phyloP scores from a whole-genome alignment of 2,113 vertebrate genomes.

The Rhadina sibilatrix region DNA sequence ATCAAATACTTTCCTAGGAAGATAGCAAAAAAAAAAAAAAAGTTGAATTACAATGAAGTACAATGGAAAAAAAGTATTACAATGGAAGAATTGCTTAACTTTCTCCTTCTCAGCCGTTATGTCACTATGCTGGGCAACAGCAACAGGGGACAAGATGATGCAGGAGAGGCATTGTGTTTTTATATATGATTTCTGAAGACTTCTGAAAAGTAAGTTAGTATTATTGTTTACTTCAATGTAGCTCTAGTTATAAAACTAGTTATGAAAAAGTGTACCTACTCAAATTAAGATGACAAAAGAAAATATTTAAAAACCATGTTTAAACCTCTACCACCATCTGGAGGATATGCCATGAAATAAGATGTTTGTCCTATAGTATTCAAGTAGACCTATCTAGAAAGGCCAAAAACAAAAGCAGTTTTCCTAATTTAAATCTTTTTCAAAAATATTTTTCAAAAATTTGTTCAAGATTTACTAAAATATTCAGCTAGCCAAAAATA shows the following conservation, averaged over 20 bases:
- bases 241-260: neutral
- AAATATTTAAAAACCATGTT: neutral
- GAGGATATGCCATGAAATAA: conserved; percentile 29
- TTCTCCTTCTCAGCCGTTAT: neutral
- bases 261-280: neutral
- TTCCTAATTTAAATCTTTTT: neutral
- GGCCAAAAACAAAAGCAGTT: neutral
- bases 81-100: neutral
- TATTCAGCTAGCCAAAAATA: neutral
- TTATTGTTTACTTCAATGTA: neutral
- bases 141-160: neutral
- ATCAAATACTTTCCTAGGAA: neutral
- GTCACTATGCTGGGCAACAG: neutral
- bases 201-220: neutral
- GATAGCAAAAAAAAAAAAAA: neutral
- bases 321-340: conserved; percentile 65
- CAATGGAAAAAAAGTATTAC: too few species aligned
- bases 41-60: too few species aligned
- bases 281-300: neutral
- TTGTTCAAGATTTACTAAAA: neutral
- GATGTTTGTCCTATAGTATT: neutral
- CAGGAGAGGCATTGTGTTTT: neutral
- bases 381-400: neutral
- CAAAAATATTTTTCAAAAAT: neutral
- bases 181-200: neutral